Evolutionary conservation across 2,113 vertebrate species (phyloP), one percentile per base, ranked within the genome.

Genomic region (Haemorhous mexicanus): DNA sequence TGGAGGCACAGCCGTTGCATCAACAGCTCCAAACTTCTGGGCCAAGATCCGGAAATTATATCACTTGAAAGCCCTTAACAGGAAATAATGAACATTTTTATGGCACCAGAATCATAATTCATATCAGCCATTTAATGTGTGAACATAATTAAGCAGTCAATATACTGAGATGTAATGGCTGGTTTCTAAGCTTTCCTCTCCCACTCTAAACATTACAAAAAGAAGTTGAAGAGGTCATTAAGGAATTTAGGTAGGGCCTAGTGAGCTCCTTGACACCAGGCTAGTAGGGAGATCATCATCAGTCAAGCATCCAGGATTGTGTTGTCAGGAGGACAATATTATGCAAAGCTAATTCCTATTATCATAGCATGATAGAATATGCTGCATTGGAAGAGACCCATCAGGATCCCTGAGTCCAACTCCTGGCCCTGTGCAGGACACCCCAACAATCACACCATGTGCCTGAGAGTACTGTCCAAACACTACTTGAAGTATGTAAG

Each of bases 21-120:
- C 88, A 73, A 90, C 56, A 87, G 76, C 64, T 94, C 93, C 93
- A 89, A 94, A 90, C 76, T 89, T 81, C 88, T 89, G 83, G 79
- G 88, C 88, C 88, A 93, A 96, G 83, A 89, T 94, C 83, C 0
- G 56, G 90, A 95, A 94, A 97, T 96, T 82, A 84, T 68, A 89
- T 56, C 64, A 58, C 85, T 96, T 94, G 73, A 90, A 94, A 94
- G 75, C 82, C 68, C 68, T 81, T 90, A 86, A 66, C 59, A 85
- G 83, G 88, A 96, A 97, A 95, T 92, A 96, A 96, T 90, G 62
- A 93, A 64, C 9, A 12, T 72, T 93, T 94, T 90, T 86, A 92
- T 79, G 64, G 76, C 83, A 93, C 58, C 28, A 72, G 73, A 83
- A 52, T 53, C 37, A 55, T 93, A 61, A 90, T 84, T 94, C 79